phyloP scores from a whole-genome alignment of 1,140 invertebrate species.

The Orchestia grillus region DNA sequence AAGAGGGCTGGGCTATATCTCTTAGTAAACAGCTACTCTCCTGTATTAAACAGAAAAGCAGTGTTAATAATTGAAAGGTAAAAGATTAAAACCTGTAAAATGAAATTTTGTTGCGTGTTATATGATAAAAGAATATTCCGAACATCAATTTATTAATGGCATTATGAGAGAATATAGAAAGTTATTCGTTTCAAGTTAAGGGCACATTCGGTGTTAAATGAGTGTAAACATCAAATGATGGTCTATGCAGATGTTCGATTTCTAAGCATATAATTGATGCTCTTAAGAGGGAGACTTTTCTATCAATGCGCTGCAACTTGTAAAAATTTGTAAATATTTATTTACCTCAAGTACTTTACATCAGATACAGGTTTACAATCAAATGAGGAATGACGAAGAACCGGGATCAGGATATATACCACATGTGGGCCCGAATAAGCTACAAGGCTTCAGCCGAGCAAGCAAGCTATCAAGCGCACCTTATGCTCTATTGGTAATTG shows the following conservation, averaged over 20 bases:
- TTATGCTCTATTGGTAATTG: neutral
- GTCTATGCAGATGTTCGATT: too few species aligned
- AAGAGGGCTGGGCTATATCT: neutral
- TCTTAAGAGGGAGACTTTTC: neutral
- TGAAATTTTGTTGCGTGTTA: neutral
- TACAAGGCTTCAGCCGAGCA: neutral
- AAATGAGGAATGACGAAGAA: too few species aligned
- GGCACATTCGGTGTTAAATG: neutral
- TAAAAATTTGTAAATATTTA: too few species aligned
- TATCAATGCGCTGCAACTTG: too few species aligned
- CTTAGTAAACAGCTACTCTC: neutral
- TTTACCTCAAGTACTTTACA: too few species aligned
- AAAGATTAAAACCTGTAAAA: neutral
- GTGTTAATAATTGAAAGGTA: neutral
- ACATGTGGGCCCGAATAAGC: too few species aligned
- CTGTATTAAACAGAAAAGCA: neutral
- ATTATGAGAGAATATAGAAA: neutral
- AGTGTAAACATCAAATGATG: too few species aligned
- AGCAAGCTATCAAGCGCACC: neutral
- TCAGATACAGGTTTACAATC: too few species aligned
- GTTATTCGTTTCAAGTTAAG: neutral
- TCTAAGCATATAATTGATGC: neutral
- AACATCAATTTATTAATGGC: neutral
- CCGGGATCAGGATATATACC: too few species aligned
- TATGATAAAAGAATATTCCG: neutral